These are phyloP conservation scores for Erinaceus europaeus DNA, from an alignment of 2,113 vertebrate species.

Conservation along the genomic window DNA sequence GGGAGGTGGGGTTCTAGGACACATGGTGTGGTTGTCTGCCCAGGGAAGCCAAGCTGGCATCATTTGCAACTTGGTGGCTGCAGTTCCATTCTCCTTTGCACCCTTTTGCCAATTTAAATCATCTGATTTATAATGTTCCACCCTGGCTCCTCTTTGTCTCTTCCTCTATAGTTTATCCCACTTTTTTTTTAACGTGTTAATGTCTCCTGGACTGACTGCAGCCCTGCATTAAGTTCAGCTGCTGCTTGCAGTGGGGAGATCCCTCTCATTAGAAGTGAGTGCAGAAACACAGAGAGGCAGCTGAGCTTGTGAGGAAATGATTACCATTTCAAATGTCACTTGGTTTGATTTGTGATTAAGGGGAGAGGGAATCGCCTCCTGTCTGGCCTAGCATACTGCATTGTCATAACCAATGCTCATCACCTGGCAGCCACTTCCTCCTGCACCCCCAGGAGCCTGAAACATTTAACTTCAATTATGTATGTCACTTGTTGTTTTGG, in stretches of 20 bases:
- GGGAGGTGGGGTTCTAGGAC: too few species aligned
- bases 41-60: too few species aligned
- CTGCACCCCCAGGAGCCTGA: neutral
- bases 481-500: conserved; percentile 71
- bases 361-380: conserved; percentile 71
- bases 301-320: conserved; percentile 80
- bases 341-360: conserved; percentile 77
- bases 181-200: too few species aligned
- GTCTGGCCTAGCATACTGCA: conserved; percentile 20
- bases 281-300: conserved; percentile 73
- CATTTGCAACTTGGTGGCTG: too few species aligned
- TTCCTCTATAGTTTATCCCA: too few species aligned
- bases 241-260: conserved; percentile 67
- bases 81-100: too few species aligned
- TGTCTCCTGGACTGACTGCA: conserved; percentile 75
- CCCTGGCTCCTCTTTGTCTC: too few species aligned
- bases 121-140: too few species aligned
- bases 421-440: neutral
- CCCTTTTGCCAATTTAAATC: too few species aligned
- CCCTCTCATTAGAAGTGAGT: conserved; percentile 68
- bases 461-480: conserved; percentile 67
- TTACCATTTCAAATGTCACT: conserved; percentile 81
- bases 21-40: too few species aligned
- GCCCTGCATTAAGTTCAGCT: conserved; percentile 66
- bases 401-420: conserved; percentile 61